Evolutionary conservation across 64 coral and sea anemone species (phyloP).

Genomic region (Actinia tenebrosa): DNA sequence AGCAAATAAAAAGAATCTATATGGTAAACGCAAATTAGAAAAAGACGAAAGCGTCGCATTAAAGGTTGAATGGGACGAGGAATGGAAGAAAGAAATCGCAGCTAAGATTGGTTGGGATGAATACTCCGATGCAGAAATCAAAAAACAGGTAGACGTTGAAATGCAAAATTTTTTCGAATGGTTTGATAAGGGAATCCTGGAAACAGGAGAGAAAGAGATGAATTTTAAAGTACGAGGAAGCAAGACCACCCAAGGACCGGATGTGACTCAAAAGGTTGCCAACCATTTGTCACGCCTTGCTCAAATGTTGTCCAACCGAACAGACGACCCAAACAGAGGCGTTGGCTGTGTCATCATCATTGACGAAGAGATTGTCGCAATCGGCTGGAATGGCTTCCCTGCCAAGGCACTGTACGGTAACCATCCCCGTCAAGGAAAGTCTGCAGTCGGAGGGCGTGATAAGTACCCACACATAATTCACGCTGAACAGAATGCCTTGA

Average conservation of each 20-base stretch:
- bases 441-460: background rate
- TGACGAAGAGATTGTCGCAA: conserved; percentile 9
- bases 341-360: conserved; percentile 38
- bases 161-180: conserved; percentile 9
- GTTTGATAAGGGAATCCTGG: background rate
- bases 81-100: conserved; percentile 1
- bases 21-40: background rate
- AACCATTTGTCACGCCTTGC: conserved; percentile 30
- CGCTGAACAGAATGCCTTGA: conserved; percentile 68
- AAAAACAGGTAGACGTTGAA: background rate
- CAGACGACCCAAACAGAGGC: conserved; percentile 55
- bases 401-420: conserved; percentile 42
- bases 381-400: conserved; percentile 55
- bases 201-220: background rate
- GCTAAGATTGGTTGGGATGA: conserved; percentile 22
- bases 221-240: background rate
- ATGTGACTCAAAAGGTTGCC: background rate
- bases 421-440: conserved; percentile 27
- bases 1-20: background rate
- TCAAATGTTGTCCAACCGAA: conserved; percentile 32
- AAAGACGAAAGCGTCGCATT: background rate
- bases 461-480: conserved; percentile 70
- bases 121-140: conserved; percentile 16
- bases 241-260: background rate
- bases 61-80: background rate